Evolutionary conservation across 1,140 invertebrate genomes (phyloP).

Genomic region (Proctacanthus coquilletti): DNA sequence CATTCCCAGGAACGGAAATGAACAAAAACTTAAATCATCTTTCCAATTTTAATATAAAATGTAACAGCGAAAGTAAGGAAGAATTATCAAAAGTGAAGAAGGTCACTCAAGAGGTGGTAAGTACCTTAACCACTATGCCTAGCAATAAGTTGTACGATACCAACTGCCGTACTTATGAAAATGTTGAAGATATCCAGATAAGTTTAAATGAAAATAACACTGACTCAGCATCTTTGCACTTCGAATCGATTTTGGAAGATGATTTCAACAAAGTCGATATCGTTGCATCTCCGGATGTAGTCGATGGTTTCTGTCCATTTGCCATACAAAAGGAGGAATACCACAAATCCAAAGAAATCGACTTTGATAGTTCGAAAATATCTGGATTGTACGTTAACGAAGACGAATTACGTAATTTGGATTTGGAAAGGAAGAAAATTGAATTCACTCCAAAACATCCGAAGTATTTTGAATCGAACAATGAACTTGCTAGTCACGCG

Average conservation of each 20-base stretch:
- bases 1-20: not conserved
- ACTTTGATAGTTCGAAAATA: constrained; percentile 15
- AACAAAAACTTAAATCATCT: too few species aligned
- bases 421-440: constrained; percentile 12
- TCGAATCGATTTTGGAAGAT: constrained; percentile 25
- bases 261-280: constrained; percentile 18
- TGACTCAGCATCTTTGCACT: constrained; percentile 26
- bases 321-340: constrained; percentile 29
- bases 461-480: constrained; percentile 10
- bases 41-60: not conserved
- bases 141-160: not conserved
- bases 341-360: constrained; percentile 20
- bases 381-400: constrained; percentile 22
- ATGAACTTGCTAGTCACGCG: constrained; percentile 27
- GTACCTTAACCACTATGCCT: not conserved
- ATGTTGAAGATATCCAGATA: constrained; percentile 13
- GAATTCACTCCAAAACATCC: not conserved
- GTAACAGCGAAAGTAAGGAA: not conserved
- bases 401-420: constrained; percentile 23
- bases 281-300: constrained; percentile 23
- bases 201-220: constrained; percentile 5
- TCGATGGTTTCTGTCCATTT: constrained; percentile 27
- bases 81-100: too few species aligned
- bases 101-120: too few species aligned
- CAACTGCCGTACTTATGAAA: constrained; percentile 20